Evolutionary conservation across 2,888 invertebrate species (phyloP).

Genomic region (Cerceris ruficornis): DNA sequence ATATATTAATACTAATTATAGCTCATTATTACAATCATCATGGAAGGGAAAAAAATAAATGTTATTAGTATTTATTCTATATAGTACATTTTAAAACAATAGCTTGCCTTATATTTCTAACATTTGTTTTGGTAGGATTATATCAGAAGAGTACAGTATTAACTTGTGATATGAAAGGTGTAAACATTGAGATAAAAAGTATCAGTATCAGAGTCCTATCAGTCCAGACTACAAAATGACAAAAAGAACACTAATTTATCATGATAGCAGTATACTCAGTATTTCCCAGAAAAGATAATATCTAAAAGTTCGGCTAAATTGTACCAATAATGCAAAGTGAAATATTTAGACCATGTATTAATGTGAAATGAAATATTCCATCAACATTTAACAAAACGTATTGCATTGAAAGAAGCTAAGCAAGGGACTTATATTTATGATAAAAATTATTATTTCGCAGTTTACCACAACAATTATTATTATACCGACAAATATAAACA

Average conservation of each 20-base stretch:
- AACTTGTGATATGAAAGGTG: slow-evolving; percentile 11
- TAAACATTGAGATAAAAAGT: slow-evolving; percentile 37
- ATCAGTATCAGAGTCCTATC: slow-evolving; percentile 15
- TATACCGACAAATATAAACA: not conserved
- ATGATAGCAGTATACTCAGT: slow-evolving; percentile 34
- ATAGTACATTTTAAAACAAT: not conserved
- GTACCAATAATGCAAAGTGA: slow-evolving; percentile 1
- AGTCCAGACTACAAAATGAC: slow-evolving; percentile 18
- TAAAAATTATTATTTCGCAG: too few relatives aligned
- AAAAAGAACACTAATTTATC: slow-evolving; percentile 45
- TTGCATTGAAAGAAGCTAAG: too few relatives aligned
- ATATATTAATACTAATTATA: not conserved
- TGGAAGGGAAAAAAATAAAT: too few relatives aligned
- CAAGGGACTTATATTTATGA: too few relatives aligned
- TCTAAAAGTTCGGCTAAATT: not conserved
- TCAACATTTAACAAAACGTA: too few relatives aligned
- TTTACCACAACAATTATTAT: too few relatives aligned
- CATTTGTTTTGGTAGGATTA: not conserved
- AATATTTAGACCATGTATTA: not conserved
- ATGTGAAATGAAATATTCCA: too few relatives aligned
- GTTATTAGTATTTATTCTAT: too few relatives aligned
- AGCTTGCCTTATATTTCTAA: not conserved
- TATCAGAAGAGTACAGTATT: not conserved
- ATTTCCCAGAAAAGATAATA: slow-evolving; percentile 22
- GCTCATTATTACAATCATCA: not conserved